These are phyloP conservation scores for Adineta ricciae DNA, from an alignment of 2,888 invertebrate species.

Conservation along the genomic window DNA sequence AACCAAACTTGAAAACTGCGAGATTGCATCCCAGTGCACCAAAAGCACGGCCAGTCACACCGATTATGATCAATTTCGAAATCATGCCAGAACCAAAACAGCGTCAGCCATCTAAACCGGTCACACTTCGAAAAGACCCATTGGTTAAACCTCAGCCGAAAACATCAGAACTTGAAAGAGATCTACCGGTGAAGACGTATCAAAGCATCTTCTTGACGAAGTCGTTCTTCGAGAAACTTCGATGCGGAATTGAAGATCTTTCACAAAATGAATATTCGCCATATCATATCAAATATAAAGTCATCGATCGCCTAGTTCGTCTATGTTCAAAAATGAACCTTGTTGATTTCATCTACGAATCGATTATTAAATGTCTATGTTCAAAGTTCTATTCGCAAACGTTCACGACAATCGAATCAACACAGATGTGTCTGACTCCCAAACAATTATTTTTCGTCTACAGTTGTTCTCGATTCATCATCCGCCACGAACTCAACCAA, in stretches of 20 bases:
- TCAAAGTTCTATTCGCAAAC: not conserved
- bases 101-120: not conserved
- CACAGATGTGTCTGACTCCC: not conserved
- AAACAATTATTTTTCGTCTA: conserved; percentile 8
- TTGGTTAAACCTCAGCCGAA: too few relatives aligned
- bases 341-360: not conserved
- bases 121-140: not conserved
- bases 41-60: not conserved
- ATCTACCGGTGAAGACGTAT: not conserved
- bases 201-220: not conserved
- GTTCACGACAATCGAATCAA: not conserved
- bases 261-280: not conserved
- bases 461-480: not conserved
- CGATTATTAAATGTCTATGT: conserved; percentile 6
- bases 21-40: not conserved
- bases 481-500: not conserved
- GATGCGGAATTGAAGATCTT: not conserved
- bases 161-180: not conserved
- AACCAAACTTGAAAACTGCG: not conserved
- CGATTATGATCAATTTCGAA: not conserved
- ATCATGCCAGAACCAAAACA: not conserved
- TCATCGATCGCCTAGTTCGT: not conserved
- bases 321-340: not conserved
- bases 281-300: conserved; percentile 19
- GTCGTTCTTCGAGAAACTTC: not conserved